A percentile compares a stretch with the other conserved stretches of the same genome.
These are phyloP conservation scores for Artibeus lituratus DNA, from an alignment of 2,797 vertebrate species.

Conservation along the genomic window DNA sequence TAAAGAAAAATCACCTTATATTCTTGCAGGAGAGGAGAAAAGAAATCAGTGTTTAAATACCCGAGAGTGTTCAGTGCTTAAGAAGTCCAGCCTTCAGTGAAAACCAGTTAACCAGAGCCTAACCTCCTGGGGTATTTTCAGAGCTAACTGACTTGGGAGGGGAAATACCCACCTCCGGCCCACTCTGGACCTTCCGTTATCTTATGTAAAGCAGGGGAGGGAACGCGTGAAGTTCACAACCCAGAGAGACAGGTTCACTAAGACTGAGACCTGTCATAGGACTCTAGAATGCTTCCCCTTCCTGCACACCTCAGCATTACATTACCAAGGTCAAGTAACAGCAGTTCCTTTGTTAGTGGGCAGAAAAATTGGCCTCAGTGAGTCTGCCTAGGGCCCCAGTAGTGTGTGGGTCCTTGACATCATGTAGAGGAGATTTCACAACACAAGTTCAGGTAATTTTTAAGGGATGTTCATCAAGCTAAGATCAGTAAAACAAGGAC, in stretches of 20 bases:
- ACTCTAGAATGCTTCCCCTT: no score
- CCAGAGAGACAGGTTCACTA: neutral
- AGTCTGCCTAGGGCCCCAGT: no score
- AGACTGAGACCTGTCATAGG: neutral
- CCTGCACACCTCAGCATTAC: neutral
- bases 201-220: neutral
- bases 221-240: neutral
- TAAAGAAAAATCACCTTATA: neutral
- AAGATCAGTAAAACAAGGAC: no score
- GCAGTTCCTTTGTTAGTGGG: neutral
- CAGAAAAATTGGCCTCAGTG: no score
- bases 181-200: no score
- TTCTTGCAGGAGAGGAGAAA: neutral
- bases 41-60: neutral
- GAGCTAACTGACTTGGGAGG: neutral
- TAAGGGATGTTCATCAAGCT: no score
- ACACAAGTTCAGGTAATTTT: no score
- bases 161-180: neutral
- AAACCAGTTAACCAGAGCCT: neutral
- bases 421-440: no score
- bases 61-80: neutral
- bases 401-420: no score
- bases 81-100: accelerated
- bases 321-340: neutral
- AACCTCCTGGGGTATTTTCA: neutral